Percentiles rank a stretch among this genome's conserved stretches.
These are phyloP conservation scores for Alectoris magna DNA, from an alignment of 2,797 vertebrate species.

Conservation along the genomic window DNA sequence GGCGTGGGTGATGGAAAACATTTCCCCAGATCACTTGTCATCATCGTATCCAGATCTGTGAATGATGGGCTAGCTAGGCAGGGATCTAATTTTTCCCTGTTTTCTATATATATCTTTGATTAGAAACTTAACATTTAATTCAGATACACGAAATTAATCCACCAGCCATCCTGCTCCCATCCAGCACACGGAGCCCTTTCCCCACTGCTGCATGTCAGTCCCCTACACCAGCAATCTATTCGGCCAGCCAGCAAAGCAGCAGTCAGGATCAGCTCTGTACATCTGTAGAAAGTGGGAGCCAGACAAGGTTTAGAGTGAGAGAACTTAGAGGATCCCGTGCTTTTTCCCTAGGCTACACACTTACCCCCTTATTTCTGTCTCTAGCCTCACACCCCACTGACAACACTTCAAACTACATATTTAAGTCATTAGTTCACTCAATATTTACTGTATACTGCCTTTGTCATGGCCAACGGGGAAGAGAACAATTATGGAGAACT, in stretches of 20 bases:
- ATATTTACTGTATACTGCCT: rapidly evolving
- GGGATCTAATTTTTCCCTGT: neutral
- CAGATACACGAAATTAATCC: neutral
- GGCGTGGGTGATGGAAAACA: neutral
- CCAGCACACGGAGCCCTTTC: neutral
- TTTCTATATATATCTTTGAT: neutral
- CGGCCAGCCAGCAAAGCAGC: slow-evolving; percentile 20
- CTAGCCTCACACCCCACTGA: neutral
- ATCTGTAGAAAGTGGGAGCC: neutral
- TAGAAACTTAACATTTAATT: neutral
- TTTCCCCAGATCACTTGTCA: neutral
- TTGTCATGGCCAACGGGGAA: neutral
- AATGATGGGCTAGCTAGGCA: neutral
- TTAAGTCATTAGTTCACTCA: neutral
- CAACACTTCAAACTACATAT: neutral
- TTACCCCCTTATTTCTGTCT: neutral
- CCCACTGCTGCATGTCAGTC: neutral
- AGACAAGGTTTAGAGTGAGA: rapidly evolving
- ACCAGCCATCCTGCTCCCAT: rapidly evolving
- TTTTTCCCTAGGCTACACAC: neutral
- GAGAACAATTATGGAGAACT: neutral
- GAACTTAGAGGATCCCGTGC: neutral
- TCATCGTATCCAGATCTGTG: neutral
- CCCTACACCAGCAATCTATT: slow-evolving; percentile 44
- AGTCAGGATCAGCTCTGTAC: neutral